Evolutionary conservation across 2,113 vertebrate genomes (phyloP).

Genomic region (Ictalurus furcatus): DNA sequence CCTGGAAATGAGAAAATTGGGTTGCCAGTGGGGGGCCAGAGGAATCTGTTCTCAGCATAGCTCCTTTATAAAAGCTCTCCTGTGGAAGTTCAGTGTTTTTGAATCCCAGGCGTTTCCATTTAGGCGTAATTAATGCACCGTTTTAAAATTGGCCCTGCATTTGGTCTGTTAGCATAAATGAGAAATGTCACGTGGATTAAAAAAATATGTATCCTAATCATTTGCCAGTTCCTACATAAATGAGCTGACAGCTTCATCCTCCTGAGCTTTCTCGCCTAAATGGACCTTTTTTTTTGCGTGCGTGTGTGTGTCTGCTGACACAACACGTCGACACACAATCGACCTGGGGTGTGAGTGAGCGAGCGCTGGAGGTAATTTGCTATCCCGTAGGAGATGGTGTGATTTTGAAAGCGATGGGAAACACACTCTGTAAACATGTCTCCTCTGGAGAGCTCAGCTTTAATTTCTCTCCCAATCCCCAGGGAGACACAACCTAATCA

Average conservation of each 20-base stretch:
- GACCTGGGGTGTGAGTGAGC: slow-evolving; percentile 1
- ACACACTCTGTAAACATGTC: slow-evolving; percentile 19
- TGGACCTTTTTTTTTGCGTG: background rate
- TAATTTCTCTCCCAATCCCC: slow-evolving; percentile 17
- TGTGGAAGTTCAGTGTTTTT: background rate
- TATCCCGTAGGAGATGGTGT: slow-evolving; percentile 3
- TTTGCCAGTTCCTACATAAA: background rate
- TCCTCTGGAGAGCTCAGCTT: slow-evolving; percentile 20
- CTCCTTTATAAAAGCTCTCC: background rate
- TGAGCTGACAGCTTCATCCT: background rate
- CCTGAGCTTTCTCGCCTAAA: background rate
- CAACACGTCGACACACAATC: background rate
- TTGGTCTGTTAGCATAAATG: background rate
- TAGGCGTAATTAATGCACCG: background rate
- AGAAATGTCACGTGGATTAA: slow-evolving; percentile 10
- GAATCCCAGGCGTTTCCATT: background rate
- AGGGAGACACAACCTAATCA: slow-evolving; percentile 23
- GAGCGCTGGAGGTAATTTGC: slow-evolving; percentile 12
- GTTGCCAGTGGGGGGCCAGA: background rate
- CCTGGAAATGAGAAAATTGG: background rate
- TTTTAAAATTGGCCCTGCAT: background rate
- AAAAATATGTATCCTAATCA: background rate
- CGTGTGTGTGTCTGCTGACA: background rate
- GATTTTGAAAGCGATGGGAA: slow-evolving; percentile 33
- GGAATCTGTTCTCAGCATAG: background rate